Evolutionary conservation across 1,140 invertebrate genomes (phyloP).

Genomic region (Fopius arisanus): DNA sequence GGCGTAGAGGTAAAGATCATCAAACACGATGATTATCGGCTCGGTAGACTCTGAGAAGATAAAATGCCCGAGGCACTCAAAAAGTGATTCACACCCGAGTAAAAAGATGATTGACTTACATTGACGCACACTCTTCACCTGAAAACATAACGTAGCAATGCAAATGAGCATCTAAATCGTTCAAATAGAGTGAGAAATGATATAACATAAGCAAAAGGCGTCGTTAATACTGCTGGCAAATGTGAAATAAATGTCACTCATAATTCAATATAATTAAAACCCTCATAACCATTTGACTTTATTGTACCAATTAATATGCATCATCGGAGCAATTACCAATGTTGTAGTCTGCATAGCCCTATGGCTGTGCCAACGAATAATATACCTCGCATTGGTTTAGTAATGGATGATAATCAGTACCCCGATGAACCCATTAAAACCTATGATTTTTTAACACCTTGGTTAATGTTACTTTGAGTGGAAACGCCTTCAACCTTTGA

Average conservation of each 20-base stretch:
- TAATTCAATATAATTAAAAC: conserved; percentile 65
- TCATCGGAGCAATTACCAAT: conserved; percentile 57
- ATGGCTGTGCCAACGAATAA: background rate
- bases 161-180: background rate
- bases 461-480: background rate
- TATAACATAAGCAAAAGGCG: conserved; percentile 27
- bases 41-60: background rate
- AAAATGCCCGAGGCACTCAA: background rate
- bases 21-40: background rate
- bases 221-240: conserved; percentile 54
- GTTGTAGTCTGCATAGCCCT: conserved; percentile 15
- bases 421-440: background rate
- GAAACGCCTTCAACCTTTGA: background rate
- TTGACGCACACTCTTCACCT: too few species aligned
- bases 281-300: conserved; percentile 54
- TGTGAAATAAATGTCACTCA: conserved; percentile 59
- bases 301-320: conserved; percentile 62
- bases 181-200: background rate
- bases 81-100: too few species aligned
- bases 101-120: too few species aligned
- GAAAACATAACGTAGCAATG: background rate
- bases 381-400: background rate
- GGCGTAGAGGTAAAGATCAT: background rate
- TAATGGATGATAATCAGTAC: background rate
- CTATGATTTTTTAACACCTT: background rate